These are phyloP conservation scores for Pseudoatta argentina DNA, from an alignment of 1,140 invertebrate species.

Conservation along the genomic window DNA sequence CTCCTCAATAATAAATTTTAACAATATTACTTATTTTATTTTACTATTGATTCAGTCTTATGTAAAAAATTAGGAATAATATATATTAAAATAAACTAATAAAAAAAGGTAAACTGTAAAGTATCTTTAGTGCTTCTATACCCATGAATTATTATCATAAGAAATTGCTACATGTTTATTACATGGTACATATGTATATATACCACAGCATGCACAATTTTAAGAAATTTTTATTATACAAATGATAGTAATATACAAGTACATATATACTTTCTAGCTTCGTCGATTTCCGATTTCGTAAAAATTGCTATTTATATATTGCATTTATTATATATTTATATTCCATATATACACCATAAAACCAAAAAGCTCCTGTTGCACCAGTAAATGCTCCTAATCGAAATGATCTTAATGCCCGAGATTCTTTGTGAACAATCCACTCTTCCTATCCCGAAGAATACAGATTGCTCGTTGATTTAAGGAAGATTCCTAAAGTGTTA, in stretches of 20 bases:
- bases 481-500: slow-evolving; percentile 4
- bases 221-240: slow-evolving; percentile 76
- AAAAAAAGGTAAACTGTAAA: slow-evolving; percentile 22
- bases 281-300: slow-evolving; percentile 67
- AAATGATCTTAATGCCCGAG: slow-evolving; percentile 49
- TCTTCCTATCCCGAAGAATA: slow-evolving; percentile 1
- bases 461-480: slow-evolving; percentile 17
- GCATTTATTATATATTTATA: slow-evolving; percentile 65
- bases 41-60: neutral
- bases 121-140: slow-evolving; percentile 14
- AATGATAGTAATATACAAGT: slow-evolving; percentile 75
- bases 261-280: slow-evolving; percentile 69
- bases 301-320: slow-evolving; percentile 69
- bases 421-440: slow-evolving; percentile 4
- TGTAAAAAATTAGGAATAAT: slow-evolving; percentile 10
- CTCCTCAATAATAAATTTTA: slow-evolving; percentile 6
- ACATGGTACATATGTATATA: neutral
- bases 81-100: slow-evolving; percentile 26
- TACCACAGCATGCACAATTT: slow-evolving; percentile 62
- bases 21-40: slow-evolving; percentile 38
- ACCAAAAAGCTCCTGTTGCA: slow-evolving; percentile 74
- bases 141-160: slow-evolving; percentile 24
- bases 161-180: slow-evolving; percentile 1
- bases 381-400: slow-evolving; percentile 22
- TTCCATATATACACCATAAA: slow-evolving; percentile 62